Evolutionary conservation across 2,888 invertebrate genomes (phyloP).

Genomic region (Prenolepis imparis): DNA sequence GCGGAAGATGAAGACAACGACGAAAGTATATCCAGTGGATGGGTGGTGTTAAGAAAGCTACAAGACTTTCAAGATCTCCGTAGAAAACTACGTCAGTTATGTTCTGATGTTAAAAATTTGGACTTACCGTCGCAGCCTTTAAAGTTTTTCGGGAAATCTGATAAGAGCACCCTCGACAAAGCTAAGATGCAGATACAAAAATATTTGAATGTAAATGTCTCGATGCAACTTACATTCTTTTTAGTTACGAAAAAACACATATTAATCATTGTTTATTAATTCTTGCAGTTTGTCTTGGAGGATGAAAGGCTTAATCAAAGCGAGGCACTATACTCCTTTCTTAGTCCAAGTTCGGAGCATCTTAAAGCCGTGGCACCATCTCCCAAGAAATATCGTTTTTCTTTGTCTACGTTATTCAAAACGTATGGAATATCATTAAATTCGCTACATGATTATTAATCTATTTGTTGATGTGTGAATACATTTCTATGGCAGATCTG

Average conservation of each 20-base stretch:
- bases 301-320: conserved; percentile 95
- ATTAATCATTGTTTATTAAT: conserved; percentile 4
- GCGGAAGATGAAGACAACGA: conserved; percentile 89
- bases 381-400: conserved; percentile 95
- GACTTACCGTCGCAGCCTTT: conserved; percentile 94
- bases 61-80: conserved; percentile 92
- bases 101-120: conserved; percentile 92
- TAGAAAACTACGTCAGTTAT: conserved; percentile 93
- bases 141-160: conserved; percentile 94
- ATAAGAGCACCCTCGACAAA: conserved; percentile 93
- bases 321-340: conserved; percentile 95
- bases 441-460: conserved; percentile 1
- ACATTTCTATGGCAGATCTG: conserved; percentile 84
- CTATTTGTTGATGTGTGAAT: conserved; percentile 2
- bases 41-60: conserved; percentile 90
- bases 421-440: conserved; percentile 85
- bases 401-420: conserved; percentile 94
- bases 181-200: conserved; percentile 94
- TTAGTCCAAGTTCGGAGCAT: conserved; percentile 97
- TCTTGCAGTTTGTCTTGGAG: conserved; percentile 92
- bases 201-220: conserved; percentile 91
- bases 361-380: conserved; percentile 92
- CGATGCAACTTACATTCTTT: not conserved
- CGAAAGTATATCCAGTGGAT: conserved; percentile 89
- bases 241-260: not conserved